A percentile compares a stretch with the other conserved stretches of the same genome.
Conservation (phyloP, 2,113 vertebrate species). For the Cynoglossus semilaevis region DNA sequence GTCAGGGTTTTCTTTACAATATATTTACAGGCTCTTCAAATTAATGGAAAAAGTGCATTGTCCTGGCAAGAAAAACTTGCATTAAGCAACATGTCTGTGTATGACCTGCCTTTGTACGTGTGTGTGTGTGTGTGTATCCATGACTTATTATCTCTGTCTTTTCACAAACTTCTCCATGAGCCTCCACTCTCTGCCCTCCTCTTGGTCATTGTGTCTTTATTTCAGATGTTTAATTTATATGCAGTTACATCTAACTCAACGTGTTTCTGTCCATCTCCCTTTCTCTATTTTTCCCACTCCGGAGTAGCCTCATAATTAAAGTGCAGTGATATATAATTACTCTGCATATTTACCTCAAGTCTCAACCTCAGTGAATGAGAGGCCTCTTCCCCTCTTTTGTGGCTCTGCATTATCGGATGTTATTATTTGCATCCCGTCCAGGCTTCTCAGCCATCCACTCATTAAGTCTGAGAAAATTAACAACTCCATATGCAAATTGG, state of each 20-base stretch:
- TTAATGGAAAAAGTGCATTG: too few relatives aligned
- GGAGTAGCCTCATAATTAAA: constrained; percentile 64
- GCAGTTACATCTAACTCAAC: constrained; percentile 44
- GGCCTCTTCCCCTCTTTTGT: constrained; percentile 64
- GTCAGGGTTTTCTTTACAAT: too few relatives aligned
- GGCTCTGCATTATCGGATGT: constrained; percentile 66
- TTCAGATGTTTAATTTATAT: constrained; percentile 59
- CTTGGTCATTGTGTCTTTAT: constrained; percentile 52
- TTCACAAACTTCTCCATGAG: constrained; percentile 17
- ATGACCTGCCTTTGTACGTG: not conserved
- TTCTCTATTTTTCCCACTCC: constrained; percentile 25
- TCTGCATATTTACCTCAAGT: constrained; percentile 71
- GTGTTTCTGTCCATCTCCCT: constrained; percentile 44
- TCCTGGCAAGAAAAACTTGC: too few relatives aligned
- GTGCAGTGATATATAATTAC: constrained; percentile 71
- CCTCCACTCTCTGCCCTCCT: constrained; percentile 12
- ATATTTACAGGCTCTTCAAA: too few relatives aligned
- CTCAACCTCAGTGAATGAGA: constrained; percentile 54
- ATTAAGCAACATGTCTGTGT: not conserved
- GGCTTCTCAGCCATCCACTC: constrained; percentile 69
- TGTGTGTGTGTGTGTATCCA: constrained; percentile 2
- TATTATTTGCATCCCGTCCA: constrained; percentile 71
- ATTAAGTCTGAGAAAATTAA: constrained; percentile 70
- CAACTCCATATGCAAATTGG: constrained; percentile 60
- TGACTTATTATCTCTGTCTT: constrained; percentile 13